A percentile compares a stretch with the other conserved stretches of the same genome.
phyloP scores from a whole-genome alignment of 2,888 invertebrate genomes.

The Melieria omissa region DNA sequence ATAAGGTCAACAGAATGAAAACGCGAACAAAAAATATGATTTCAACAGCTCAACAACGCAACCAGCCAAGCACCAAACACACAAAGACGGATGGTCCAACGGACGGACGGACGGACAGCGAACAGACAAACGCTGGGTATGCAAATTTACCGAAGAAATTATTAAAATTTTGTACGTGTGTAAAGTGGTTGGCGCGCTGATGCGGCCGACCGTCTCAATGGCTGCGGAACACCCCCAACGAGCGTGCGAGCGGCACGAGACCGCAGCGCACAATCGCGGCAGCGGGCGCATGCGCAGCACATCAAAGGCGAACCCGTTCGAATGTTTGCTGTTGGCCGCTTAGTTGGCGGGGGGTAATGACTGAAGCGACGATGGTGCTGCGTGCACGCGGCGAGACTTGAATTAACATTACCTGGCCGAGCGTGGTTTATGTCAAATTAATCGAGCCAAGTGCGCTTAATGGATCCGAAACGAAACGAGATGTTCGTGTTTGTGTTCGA shows the following conservation, averaged over 20 bases:
- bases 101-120: no score
- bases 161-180: not conserved
- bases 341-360: not conserved
- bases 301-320: not conserved
- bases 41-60: constrained; percentile 17
- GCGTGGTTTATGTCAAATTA: constrained; percentile 34
- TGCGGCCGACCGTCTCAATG: not conserved
- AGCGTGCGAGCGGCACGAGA: not conserved
- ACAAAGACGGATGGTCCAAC: no score
- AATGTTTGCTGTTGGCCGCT: not conserved
- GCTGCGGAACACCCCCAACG: not conserved
- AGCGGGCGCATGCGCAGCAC: not conserved
- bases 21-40: not conserved
- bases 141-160: not conserved
- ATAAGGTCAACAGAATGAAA: constrained; percentile 34
- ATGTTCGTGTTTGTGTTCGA: no score
- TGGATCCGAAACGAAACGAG: no score
- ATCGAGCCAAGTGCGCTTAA: constrained; percentile 11
- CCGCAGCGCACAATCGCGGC: not conserved
- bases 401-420: not conserved
- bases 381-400: not conserved
- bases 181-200: not conserved
- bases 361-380: not conserved
- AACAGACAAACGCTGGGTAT: not conserved
- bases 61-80: not conserved